A percentile compares a stretch with the other conserved stretches of the same genome.
These are phyloP conservation scores for Anoncus sp. DNA, from an alignment of 2,888 invertebrate genomes.

Conservation along the genomic window DNA sequence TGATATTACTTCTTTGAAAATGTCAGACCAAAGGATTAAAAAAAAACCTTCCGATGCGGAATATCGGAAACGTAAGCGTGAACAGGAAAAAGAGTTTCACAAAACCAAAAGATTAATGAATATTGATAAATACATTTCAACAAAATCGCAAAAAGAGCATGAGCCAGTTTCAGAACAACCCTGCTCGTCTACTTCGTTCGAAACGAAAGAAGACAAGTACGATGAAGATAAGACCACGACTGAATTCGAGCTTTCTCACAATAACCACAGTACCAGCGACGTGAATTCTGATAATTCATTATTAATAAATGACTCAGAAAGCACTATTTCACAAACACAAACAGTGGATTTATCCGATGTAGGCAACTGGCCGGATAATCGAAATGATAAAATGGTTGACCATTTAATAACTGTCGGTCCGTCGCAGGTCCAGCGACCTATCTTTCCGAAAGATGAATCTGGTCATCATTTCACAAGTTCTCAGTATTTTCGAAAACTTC, in stretches of 20 bases:
- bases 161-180: constrained; percentile 9
- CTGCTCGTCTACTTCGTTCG: constrained; percentile 5
- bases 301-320: constrained; percentile 36
- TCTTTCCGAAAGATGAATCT: constrained; percentile 33
- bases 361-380: constrained; percentile 48
- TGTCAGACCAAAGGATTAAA: constrained; percentile 27
- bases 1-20: constrained; percentile 23
- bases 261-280: constrained; percentile 20
- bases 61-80: constrained; percentile 23
- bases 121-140: constrained; percentile 27
- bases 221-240: constrained; percentile 26
- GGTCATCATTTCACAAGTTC: constrained; percentile 49
- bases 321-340: constrained; percentile 42
- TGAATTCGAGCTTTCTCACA: constrained; percentile 40
- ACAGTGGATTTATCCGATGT: constrained; percentile 48
- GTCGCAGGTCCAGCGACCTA: constrained; percentile 7
- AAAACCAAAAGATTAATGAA: constrained; percentile 19
- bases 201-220: constrained; percentile 14
- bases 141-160: constrained; percentile 23
- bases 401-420: constrained; percentile 48
- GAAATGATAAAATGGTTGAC: constrained; percentile 47
- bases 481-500: constrained; percentile 37
- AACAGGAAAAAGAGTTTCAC: constrained; percentile 29
- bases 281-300: constrained; percentile 28
- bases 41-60: constrained; percentile 28